A percentile compares a stretch with the other conserved stretches of the same genome.
phyloP scores from a whole-genome alignment of 2,113 vertebrate species.

The Leptobrachium ailaonicum region DNA sequence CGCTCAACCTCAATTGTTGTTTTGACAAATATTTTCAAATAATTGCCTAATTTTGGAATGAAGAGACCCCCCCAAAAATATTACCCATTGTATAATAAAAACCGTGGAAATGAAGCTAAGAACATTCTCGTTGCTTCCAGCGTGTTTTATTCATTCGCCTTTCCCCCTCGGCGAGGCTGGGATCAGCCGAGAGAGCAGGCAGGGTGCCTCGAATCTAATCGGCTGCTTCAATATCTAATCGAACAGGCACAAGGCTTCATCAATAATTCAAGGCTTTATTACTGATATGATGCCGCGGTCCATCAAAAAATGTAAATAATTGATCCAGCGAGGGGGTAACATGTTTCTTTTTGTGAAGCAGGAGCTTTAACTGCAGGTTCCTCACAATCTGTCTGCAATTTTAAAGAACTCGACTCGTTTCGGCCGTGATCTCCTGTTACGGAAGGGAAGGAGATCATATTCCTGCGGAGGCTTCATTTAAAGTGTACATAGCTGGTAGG shows the following conservation, averaged over 20 bases:
- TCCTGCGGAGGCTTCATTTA: not conserved
- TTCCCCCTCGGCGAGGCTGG: constrained; percentile 53
- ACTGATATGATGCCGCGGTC: constrained; percentile 67
- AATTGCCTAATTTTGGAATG: too few relatives aligned
- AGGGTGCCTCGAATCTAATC: constrained; percentile 69
- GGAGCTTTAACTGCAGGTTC: constrained; percentile 59
- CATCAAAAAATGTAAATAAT: constrained; percentile 70
- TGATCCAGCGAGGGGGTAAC: constrained; percentile 63
- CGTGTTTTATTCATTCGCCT: constrained; percentile 36
- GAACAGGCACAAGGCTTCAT: constrained; percentile 63
- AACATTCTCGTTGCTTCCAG: not conserved
- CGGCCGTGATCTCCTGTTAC: not conserved
- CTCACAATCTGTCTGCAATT: constrained; percentile 52
- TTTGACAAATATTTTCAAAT: too few relatives aligned
- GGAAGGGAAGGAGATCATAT: not conserved
- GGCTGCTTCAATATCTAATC: constrained; percentile 70
- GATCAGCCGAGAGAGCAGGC: constrained; percentile 63
- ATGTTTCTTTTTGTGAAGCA: constrained; percentile 58
- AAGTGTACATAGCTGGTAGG: not conserved
- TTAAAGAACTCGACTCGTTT: not conserved
- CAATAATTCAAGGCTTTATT: constrained; percentile 73
- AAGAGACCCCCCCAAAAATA: too few relatives aligned
- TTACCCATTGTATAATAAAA: too few relatives aligned
- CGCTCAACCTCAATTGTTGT: too few relatives aligned
- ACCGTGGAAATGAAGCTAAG: not conserved